Conservation (phyloP, 2,888 invertebrate genomes). For the Linnaemya tessellans region DNA sequence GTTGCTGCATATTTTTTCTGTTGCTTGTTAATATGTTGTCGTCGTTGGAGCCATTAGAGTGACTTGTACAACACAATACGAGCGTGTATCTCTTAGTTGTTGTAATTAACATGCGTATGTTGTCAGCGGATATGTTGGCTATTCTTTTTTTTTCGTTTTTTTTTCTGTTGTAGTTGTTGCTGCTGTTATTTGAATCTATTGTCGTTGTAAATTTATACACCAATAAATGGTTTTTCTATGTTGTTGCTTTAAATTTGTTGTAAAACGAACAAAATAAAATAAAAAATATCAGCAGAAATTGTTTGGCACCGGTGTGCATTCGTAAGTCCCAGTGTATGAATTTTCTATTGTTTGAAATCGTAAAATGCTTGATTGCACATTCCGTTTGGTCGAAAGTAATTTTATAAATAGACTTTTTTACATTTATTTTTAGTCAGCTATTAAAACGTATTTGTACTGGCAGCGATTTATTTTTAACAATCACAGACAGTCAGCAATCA, state of each 20-base stretch:
- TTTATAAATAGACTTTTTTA: conserved; percentile 57
- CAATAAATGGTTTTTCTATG: conserved; percentile 38
- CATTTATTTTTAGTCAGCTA: conserved; percentile 51
- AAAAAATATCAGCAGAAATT: conserved; percentile 27
- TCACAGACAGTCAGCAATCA: conserved; percentile 29
- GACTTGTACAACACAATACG: conserved; percentile 54
- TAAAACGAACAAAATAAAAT: too few relatives aligned
- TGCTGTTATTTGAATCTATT: conserved; percentile 48
- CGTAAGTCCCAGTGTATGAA: conserved; percentile 5
- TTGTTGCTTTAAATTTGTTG: conserved; percentile 14
- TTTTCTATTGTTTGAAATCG: conserved; percentile 43
- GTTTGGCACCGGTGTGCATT: conserved; percentile 27
- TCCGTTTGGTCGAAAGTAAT: conserved; percentile 49
- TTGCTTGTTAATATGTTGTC: conserved; percentile 16
- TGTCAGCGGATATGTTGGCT: conserved; percentile 72
- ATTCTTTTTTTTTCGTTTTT: conserved; percentile 42
- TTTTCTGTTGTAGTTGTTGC: neutral
- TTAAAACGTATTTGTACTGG: conserved; percentile 38
- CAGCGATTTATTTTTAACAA: conserved; percentile 65
- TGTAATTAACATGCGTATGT: conserved; percentile 73
- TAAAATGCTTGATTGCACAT: conserved; percentile 54
- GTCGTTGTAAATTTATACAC: conserved; percentile 54
- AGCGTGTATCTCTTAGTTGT: conserved; percentile 47
- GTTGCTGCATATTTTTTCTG: neutral
- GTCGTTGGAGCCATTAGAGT: conserved; percentile 53